These are phyloP conservation scores for Sesamia nonagrioides DNA, from an alignment of 1,140 invertebrate genomes.

Conservation along the genomic window DNA sequence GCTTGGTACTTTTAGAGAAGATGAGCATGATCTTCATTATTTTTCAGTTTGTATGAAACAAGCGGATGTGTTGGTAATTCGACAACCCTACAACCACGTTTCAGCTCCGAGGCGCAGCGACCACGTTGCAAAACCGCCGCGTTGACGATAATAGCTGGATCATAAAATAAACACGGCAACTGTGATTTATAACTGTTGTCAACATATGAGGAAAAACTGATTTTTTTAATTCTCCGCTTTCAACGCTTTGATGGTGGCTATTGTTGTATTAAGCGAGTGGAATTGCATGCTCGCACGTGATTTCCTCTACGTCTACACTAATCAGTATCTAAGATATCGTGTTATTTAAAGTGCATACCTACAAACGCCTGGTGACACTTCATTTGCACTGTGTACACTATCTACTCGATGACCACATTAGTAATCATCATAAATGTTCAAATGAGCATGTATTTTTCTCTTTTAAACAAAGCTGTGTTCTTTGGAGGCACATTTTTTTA, in stretches of 20 bases:
- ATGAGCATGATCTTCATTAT: not conserved
- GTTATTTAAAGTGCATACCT: slow-evolving; percentile 5
- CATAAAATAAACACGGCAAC: slow-evolving; percentile 81
- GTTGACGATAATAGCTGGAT: slow-evolving; percentile 81
- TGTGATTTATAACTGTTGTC: slow-evolving; percentile 80
- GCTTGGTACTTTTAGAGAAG: not conserved
- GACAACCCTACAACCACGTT: slow-evolving; percentile 61
- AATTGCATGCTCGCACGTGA: slow-evolving; percentile 50
- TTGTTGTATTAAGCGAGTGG: slow-evolving; percentile 57
- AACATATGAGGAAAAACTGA: slow-evolving; percentile 73
- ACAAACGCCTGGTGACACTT: not conserved
- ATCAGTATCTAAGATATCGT: not conserved
- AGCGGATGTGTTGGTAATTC: slow-evolving; percentile 11
- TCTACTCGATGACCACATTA: not conserved
- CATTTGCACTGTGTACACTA: not conserved
- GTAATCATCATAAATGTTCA: not conserved
- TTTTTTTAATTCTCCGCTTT: slow-evolving; percentile 74
- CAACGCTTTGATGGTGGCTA: slow-evolving; percentile 73
- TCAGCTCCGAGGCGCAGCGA: slow-evolving; percentile 59
- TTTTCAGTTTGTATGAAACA: not conserved
- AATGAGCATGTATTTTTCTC: not conserved
- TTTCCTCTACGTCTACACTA: slow-evolving; percentile 14
- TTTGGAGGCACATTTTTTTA: not conserved
- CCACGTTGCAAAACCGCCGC: slow-evolving; percentile 80
- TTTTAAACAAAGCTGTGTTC: not conserved